phyloP scores from a whole-genome alignment of 92 coral and sea anemone species.

The Isaurus tuberculatus region DNA sequence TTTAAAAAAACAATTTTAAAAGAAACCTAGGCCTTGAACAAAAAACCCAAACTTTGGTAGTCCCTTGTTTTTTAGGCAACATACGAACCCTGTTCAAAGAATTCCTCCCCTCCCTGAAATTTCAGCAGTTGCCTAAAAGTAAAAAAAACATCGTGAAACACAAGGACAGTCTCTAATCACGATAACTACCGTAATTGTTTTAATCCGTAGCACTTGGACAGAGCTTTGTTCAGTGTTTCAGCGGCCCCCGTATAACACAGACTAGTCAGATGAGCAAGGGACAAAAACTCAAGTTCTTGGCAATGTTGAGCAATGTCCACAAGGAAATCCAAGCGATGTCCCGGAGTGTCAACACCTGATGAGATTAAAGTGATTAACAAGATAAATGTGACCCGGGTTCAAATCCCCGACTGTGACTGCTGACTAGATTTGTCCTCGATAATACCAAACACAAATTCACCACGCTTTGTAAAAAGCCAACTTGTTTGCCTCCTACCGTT shows the following conservation, averaged over 20 bases:
- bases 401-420: too few relatives aligned
- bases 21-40: too few relatives aligned
- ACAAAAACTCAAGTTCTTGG: slow-evolving; percentile 19
- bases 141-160: background rate
- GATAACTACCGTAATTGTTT: slow-evolving; percentile 3
- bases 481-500: too few relatives aligned
- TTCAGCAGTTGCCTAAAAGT: background rate
- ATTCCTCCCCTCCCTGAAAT: too few relatives aligned
- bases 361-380: background rate
- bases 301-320: slow-evolving; percentile 18
- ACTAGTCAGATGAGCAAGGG: slow-evolving; percentile 23
- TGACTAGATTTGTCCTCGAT: too few relatives aligned
- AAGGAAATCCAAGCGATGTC: background rate
- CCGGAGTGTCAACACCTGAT: slow-evolving; percentile 18
- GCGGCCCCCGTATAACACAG: background rate
- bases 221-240: slow-evolving; percentile 13
- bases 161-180: background rate
- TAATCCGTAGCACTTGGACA: slow-evolving; percentile 7
- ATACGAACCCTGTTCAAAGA: background rate
- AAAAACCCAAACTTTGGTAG: too few relatives aligned
- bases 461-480: too few relatives aligned
- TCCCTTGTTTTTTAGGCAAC: too few relatives aligned
- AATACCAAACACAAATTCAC: too few relatives aligned
- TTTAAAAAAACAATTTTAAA: too few relatives aligned
- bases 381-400: too few relatives aligned